These are phyloP conservation scores for Thamnaconus septentrionalis DNA, from an alignment of 2,113 vertebrate species.

Conservation along the genomic window DNA sequence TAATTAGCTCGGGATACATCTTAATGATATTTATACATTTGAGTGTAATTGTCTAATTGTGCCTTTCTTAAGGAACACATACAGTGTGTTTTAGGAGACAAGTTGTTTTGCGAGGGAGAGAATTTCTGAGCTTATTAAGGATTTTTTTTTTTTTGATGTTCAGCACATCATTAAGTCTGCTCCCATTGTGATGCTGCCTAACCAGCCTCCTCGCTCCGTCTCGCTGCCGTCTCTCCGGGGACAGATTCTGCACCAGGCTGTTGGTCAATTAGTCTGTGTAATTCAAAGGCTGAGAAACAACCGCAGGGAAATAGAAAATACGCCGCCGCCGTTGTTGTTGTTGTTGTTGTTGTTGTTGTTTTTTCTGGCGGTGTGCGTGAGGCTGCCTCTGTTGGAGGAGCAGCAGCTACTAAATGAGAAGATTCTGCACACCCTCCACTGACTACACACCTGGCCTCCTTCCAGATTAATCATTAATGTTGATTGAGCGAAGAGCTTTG, in stretches of 20 bases:
- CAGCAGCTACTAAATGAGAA: constrained; percentile 3
- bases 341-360: too few relatives aligned
- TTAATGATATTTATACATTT: constrained; percentile 79
- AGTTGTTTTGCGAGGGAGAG: constrained; percentile 49
- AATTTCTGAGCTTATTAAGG: constrained; percentile 64
- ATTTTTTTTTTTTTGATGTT: constrained; percentile 50
- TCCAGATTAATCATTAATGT: too few relatives aligned
- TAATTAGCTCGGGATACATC: constrained; percentile 76
- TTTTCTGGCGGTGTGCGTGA: constrained; percentile 17
- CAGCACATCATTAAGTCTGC: constrained; percentile 69
- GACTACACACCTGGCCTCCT: neutral
- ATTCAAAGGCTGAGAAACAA: constrained; percentile 65
- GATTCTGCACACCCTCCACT: neutral
- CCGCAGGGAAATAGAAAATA: constrained; percentile 43
- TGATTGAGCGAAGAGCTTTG: too few relatives aligned
- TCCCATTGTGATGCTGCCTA: constrained; percentile 67
- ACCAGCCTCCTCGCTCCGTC: constrained; percentile 58
- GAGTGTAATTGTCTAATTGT: constrained; percentile 74
- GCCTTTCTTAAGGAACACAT: constrained; percentile 57
- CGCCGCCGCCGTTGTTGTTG: neutral
- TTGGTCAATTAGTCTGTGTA: constrained; percentile 73
- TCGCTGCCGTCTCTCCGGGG: constrained; percentile 61
- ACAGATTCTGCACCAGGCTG: constrained; percentile 57
- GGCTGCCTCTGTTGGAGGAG: constrained; percentile 5
- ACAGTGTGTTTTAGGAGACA: constrained; percentile 65